Evolutionary conservation across 2,888 invertebrate species (phyloP).

Genomic region (Euplagia quadripunctaria): DNA sequence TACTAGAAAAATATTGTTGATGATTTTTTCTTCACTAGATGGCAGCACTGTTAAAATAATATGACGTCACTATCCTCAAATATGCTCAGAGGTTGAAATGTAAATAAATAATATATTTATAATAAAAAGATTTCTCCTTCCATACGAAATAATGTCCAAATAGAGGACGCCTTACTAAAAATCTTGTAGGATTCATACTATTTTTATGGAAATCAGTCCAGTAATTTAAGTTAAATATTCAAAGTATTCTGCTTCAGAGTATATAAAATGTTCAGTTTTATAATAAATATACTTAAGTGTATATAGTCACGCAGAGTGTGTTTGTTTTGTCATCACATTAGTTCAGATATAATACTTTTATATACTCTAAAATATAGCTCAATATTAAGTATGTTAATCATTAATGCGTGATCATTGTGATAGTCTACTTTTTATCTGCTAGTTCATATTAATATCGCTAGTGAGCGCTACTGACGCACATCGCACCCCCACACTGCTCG

Average conservation of each 20-base stretch:
- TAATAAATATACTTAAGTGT: background rate
- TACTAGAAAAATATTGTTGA: background rate
- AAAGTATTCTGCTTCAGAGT: background rate
- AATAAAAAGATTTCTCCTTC: background rate
- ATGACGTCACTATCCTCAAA: background rate
- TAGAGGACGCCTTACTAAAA: background rate
- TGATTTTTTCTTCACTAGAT: background rate
- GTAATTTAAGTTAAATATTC: background rate
- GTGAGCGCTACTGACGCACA: background rate
- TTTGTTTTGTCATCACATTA: background rate
- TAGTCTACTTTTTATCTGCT: constrained; percentile 1
- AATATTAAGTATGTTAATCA: background rate
- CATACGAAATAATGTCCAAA: too few species aligned
- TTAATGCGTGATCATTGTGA: background rate
- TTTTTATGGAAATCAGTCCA: constrained; percentile 3
- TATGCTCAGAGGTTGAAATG: background rate
- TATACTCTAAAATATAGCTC: constrained; percentile 4
- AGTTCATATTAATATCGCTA: constrained; percentile 3
- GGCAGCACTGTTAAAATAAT: background rate
- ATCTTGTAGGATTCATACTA: background rate
- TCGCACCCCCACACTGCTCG: too few species aligned
- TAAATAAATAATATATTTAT: background rate
- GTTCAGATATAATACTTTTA: background rate
- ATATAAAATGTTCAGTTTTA: background rate
- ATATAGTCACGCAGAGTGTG: background rate